A percentile compares a stretch with the other conserved stretches of the same genome.
These are phyloP conservation scores for Liposcelis brunnea DNA, from an alignment of 2,888 invertebrate genomes.

Conservation along the genomic window DNA sequence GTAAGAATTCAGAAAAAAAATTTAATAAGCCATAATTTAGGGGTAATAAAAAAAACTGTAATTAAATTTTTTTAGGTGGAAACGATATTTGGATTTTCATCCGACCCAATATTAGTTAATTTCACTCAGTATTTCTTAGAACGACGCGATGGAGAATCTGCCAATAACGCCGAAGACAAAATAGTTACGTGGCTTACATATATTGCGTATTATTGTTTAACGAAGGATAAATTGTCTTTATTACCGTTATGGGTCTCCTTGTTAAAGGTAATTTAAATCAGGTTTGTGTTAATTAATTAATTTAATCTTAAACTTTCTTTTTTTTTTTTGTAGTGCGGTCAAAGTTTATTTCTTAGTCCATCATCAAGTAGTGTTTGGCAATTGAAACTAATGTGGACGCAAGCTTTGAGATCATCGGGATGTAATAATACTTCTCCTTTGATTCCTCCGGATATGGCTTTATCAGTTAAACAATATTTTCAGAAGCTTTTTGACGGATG, in stretches of 20 bases:
- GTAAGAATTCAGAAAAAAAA: constrained; percentile 18
- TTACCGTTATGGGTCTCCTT: constrained; percentile 54
- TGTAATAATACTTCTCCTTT: constrained; percentile 28
- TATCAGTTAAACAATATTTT: constrained; percentile 41
- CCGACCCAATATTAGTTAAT: constrained; percentile 48
- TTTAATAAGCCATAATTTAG: too few relatives aligned
- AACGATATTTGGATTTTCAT: constrained; percentile 56
- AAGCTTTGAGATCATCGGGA: constrained; percentile 30
- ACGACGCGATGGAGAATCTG: constrained; percentile 12
- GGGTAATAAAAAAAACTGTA: too few relatives aligned
- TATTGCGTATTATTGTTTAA: constrained; percentile 62
- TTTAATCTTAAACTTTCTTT: not conserved
- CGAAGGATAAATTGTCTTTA: constrained; percentile 59
- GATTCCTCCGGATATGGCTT: constrained; percentile 39
- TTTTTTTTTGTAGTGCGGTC: constrained; percentile 32
- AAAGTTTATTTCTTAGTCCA: constrained; percentile 33
- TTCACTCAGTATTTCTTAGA: constrained; percentile 51
- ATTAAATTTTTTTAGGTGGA: constrained; percentile 32
- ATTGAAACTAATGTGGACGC: constrained; percentile 46
- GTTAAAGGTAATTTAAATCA: constrained; percentile 35
- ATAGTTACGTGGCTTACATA: constrained; percentile 43
- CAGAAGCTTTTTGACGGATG: constrained; percentile 35
- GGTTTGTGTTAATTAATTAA: not conserved
- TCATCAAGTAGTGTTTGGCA: constrained; percentile 52
- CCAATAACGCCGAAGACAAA: constrained; percentile 19